These are phyloP conservation scores for Ferrisia virgata DNA, from an alignment of 2,888 invertebrate species.

Conservation along the genomic window DNA sequence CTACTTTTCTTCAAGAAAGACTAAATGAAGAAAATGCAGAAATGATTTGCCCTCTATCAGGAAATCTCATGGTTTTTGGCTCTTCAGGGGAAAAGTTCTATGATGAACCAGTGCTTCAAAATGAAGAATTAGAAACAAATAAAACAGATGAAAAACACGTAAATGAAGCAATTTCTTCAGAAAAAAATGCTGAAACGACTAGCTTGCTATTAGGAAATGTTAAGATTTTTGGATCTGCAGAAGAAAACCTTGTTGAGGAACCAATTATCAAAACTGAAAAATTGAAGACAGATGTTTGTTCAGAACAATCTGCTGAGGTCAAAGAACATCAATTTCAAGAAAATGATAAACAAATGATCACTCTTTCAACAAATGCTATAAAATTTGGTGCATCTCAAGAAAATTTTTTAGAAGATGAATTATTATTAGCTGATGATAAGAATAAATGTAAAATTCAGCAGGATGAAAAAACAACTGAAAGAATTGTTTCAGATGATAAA, in stretches of 20 bases:
- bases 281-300: neutral
- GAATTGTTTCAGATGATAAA: neutral
- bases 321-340: neutral
- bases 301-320: constrained; percentile 42
- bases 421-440: neutral
- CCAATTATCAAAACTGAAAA: neutral
- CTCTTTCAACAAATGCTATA: constrained; percentile 47
- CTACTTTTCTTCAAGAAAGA: neutral
- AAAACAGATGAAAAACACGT: constrained; percentile 14
- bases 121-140: neutral
- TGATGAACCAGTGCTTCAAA: constrained; percentile 46
- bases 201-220: constrained; percentile 47
- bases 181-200: constrained; percentile 46
- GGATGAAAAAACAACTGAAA: neutral
- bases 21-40: constrained; percentile 47
- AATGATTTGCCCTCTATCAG: constrained; percentile 47
- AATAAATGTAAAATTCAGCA: neutral
- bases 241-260: constrained; percentile 44
- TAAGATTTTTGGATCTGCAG: constrained; percentile 42
- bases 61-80: constrained; percentile 45
- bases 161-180: constrained; percentile 16
- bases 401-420: constrained; percentile 15
- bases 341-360: constrained; percentile 46
- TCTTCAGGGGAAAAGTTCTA: constrained; percentile 41
- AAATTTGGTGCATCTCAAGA: constrained; percentile 37